Conservation (phyloP, 2,888 invertebrate species). For the Apodemia zela region DNA sequence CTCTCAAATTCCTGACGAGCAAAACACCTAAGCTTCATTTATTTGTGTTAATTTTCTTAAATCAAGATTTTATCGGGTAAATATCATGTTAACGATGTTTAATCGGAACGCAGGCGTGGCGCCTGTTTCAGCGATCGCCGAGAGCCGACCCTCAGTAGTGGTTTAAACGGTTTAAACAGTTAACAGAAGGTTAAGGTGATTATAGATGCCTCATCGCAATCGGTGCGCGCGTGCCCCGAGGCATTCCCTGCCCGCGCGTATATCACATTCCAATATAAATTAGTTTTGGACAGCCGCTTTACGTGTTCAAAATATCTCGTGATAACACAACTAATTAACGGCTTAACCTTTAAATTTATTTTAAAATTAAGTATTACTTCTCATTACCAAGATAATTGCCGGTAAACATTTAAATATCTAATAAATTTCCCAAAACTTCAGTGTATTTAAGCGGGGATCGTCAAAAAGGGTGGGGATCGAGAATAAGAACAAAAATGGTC, state of each 20-base stretch:
- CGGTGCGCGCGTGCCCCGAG: constrained; percentile 59
- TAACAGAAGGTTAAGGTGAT: constrained; percentile 63
- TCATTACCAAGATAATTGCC: background rate
- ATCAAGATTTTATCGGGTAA: constrained; percentile 22
- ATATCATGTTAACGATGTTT: constrained; percentile 20
- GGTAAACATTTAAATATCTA: background rate
- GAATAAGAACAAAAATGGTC: no score
- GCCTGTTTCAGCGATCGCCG: constrained; percentile 42
- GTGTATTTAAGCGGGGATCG: no score
- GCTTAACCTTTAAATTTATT: constrained; percentile 9
- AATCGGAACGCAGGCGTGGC: constrained; percentile 44
- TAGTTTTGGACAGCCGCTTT: constrained; percentile 67
- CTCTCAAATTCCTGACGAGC: constrained; percentile 5
- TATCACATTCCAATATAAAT: constrained; percentile 80
- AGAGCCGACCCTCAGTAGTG: constrained; percentile 30
- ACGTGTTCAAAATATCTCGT: constrained; percentile 55
- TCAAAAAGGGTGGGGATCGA: no score
- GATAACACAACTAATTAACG: constrained; percentile 15
- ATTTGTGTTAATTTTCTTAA: constrained; percentile 21
- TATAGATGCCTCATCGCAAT: constrained; percentile 50
- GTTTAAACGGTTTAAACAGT: constrained; percentile 54
- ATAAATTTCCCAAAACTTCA: no score
- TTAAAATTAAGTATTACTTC: constrained; percentile 3
- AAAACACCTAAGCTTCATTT: constrained; percentile 1
- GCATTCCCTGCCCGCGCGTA: constrained; percentile 52